Evolutionary conservation across 2,888 invertebrate genomes (phyloP).

Genomic region (Syrphus vitripennis): DNA sequence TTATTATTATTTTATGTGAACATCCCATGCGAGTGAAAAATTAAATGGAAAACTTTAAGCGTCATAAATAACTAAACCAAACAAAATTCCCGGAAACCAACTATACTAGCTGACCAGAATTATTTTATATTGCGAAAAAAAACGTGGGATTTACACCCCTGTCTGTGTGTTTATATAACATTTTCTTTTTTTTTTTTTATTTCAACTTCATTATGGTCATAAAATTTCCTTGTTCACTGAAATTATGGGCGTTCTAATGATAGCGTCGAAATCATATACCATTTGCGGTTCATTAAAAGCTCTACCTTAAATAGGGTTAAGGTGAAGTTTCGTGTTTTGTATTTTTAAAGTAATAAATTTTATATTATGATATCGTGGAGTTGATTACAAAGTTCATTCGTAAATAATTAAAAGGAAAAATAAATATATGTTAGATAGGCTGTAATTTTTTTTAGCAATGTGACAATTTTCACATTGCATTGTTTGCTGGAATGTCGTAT

Average conservation of each 20-base stretch:
- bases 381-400: neutral
- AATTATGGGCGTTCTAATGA: neutral
- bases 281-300: neutral
- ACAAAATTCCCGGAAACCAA: neutral
- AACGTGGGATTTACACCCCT: neutral
- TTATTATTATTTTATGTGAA: neutral
- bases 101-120: neutral
- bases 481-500: neutral
- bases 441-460: neutral
- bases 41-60: neutral
- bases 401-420: neutral
- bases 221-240: neutral
- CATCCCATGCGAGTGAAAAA: neutral
- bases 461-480: neutral
- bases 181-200: neutral
- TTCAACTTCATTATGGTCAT: neutral
- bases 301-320: neutral
- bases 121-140: neutral
- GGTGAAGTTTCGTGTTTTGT: neutral
- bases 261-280: neutral
- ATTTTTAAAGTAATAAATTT: neutral
- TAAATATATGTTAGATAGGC: too few relatives aligned
- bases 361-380: neutral
- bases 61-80: neutral
- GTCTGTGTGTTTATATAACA: neutral